Base-by-base conservation (phyloP, 2,888 invertebrate species). In the Phortica magna region DNA sequence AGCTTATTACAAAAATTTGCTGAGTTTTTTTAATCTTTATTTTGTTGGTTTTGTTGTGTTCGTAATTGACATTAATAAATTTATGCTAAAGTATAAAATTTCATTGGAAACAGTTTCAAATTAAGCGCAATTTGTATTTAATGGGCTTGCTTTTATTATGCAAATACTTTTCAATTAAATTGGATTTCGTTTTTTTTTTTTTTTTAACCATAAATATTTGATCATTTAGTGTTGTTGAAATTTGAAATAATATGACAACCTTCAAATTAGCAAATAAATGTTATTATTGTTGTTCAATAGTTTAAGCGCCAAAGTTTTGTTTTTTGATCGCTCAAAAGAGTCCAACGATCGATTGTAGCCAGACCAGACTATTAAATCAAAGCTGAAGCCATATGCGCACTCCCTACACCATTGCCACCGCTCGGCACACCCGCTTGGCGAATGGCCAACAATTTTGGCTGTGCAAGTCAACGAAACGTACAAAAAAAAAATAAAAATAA, bases 141-240 rank as follows among this genome's bases (percentile, higher is more conserved):
- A 14, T 14, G 57, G 6, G n/a, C n/a, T 55, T 12, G 9, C 22
- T 61, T 19, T 64, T 64, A 14, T 64, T 31, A 64, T 64, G 39
- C 19, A 64, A 64, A 64, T 7, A 31, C 14, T 31, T 19, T 64
- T 64, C 5, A 31, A 31, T 10, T 64, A 4, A 64, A 39, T 64
- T 64, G 19, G 22, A 48, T 48, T 48, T 48, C 2, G 48, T 9
- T 48, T 48, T 14, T 12, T 48, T 14, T 48, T 14, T 48, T 14
- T 12, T 6, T 12, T 48, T 2, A 48, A 48, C 5, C 31, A 31
- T 48, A 48, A 48, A 48, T 48, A 12, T 12, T 12, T 48, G 48
- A 48, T 6, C 14, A 48, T 79, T 85, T 48, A 2, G 48, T 14
- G 3, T 12, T 9, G 3, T 79, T 48, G 9, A 14, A 9, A n/a